phyloP scores from a whole-genome alignment of 1,140 invertebrate species.

The Chironomus tepperi region DNA sequence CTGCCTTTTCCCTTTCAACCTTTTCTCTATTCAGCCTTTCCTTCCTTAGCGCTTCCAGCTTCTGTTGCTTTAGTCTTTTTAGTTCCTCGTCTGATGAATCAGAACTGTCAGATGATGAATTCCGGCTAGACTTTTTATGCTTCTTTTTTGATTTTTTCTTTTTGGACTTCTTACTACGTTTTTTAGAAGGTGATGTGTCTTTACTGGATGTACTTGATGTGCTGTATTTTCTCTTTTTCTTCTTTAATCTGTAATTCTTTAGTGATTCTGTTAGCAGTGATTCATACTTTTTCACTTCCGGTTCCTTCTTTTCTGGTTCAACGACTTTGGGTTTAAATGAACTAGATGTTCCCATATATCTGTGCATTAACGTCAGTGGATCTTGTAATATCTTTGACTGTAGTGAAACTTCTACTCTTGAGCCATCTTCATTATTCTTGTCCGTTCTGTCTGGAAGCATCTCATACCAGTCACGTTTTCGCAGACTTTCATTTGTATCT shows the following conservation, averaged over 20 bases:
- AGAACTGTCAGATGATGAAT: neutral
- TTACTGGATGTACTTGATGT: slow-evolving; percentile 28
- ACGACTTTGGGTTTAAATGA: slow-evolving; percentile 25
- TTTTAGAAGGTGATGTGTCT: slow-evolving; percentile 40
- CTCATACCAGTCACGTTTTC: slow-evolving; percentile 76
- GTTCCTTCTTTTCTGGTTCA: slow-evolving; percentile 25
- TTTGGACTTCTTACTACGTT: slow-evolving; percentile 34
- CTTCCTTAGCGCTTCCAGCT: slow-evolving; percentile 65
- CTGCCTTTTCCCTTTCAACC: slow-evolving; percentile 60
- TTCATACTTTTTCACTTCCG: slow-evolving; percentile 27
- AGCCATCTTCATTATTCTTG: slow-evolving; percentile 28
- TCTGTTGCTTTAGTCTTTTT: slow-evolving; percentile 34
- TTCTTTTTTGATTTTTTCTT: slow-evolving; percentile 35
- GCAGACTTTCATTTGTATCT: slow-evolving; percentile 76
- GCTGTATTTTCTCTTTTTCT: slow-evolving; percentile 25
- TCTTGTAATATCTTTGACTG: slow-evolving; percentile 58
- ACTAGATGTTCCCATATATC: slow-evolving; percentile 42
- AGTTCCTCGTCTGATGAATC: slow-evolving; percentile 27
- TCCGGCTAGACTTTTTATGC: slow-evolving; percentile 31
- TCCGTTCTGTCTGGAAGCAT: slow-evolving; percentile 46
- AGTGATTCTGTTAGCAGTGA: slow-evolving; percentile 8
- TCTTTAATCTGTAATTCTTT: slow-evolving; percentile 33
- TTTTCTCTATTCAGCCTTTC: slow-evolving; percentile 72
- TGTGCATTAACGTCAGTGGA: slow-evolving; percentile 63
- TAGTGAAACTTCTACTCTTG: slow-evolving; percentile 48